These are phyloP conservation scores for Quadroppia sp. DNA, from an alignment of 2,888 invertebrate genomes.

Conservation along the genomic window DNA sequence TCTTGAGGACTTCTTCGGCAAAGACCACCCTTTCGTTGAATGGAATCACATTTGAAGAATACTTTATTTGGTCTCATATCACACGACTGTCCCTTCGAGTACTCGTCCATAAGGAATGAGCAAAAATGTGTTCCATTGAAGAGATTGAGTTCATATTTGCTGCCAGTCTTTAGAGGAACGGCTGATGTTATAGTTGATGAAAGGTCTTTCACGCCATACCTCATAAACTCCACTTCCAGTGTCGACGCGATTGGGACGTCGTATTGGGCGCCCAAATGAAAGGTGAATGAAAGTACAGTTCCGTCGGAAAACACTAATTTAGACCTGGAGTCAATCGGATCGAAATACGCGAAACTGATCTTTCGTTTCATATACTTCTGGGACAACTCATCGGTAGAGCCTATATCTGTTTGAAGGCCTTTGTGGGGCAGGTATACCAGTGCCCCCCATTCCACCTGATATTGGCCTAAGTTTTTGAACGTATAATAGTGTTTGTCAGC, in stretches of 20 bases:
- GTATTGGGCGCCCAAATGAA: neutral
- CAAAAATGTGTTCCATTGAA: neutral
- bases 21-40: neutral
- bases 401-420: neutral
- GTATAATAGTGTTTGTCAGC: neutral
- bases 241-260: neutral
- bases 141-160: neutral
- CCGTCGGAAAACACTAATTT: neutral
- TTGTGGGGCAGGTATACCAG: neutral
- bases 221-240: neutral
- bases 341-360: slow-evolving; percentile 15
- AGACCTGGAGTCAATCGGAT: neutral
- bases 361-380: neutral
- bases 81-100: neutral
- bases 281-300: neutral
- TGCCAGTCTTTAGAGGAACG: neutral
- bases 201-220: neutral
- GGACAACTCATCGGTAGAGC: neutral
- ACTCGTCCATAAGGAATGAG: too few relatives aligned
- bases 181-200: neutral
- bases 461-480: neutral
- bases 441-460: neutral
- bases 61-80: neutral
- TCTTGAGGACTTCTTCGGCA: too few relatives aligned
- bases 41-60: neutral